Percentiles rank a stretch among this genome's conserved stretches.
phyloP scores from a whole-genome alignment of 1,140 invertebrate species.

The Drosophila murphyi region DNA sequence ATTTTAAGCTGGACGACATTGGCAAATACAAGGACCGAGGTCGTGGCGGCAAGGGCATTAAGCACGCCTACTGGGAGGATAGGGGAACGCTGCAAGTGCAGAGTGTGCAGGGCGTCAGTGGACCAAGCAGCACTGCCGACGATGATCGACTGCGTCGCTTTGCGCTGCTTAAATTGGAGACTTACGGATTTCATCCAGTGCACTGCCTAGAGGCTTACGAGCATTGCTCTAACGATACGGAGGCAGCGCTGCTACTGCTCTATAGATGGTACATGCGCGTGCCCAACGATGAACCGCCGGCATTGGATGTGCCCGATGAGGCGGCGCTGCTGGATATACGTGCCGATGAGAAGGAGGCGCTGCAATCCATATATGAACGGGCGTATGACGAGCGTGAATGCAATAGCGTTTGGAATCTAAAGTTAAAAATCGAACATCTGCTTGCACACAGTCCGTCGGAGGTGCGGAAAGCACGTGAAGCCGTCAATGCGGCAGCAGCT shows the following conservation, averaged over 20 bases:
- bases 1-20: conserved; percentile 86
- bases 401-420: conserved; percentile 88
- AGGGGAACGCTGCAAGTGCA: conserved; percentile 89
- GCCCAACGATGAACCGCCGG: conserved; percentile 54
- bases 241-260: conserved; percentile 88
- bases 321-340: conserved; percentile 87
- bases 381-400: conserved; percentile 88
- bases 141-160: conserved; percentile 87
- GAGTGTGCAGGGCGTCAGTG: conserved; percentile 89
- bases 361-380: conserved; percentile 90
- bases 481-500: conserved; percentile 62
- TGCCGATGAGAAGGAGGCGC: conserved; percentile 88
- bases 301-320: conserved; percentile 57
- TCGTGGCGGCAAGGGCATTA: conserved; percentile 87
- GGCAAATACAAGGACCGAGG: conserved; percentile 88
- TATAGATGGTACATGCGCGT: conserved; percentile 88
- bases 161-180: conserved; percentile 89
- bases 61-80: conserved; percentile 90
- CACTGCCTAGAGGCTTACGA: conserved; percentile 90
- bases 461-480: conserved; percentile 85
- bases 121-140: conserved; percentile 41
- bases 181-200: conserved; percentile 89
- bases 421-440: conserved; percentile 88
- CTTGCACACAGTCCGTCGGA: conserved; percentile 86
- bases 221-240: conserved; percentile 87